Conservation (phyloP, 2,797 vertebrate species). For the Decapterus maruadsi region DNA sequence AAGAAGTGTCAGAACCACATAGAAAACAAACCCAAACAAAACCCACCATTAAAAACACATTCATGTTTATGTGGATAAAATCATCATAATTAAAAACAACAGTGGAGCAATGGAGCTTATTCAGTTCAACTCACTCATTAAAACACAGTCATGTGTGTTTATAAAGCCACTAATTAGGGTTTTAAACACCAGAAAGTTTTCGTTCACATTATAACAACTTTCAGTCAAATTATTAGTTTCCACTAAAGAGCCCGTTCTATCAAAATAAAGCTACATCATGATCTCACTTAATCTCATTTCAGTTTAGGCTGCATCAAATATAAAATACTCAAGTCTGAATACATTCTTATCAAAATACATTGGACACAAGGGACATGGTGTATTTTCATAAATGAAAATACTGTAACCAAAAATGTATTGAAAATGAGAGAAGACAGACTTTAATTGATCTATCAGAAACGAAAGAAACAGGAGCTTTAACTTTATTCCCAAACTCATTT, state of each 20-base stretch:
- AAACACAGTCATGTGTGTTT: slow-evolving; percentile 59
- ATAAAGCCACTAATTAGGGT: slow-evolving; percentile 56
- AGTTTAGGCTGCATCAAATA: not conserved
- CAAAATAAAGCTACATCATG: not conserved
- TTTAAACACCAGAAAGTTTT: slow-evolving; percentile 24
- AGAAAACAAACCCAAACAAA: slow-evolving; percentile 64
- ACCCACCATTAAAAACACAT: slow-evolving; percentile 52
- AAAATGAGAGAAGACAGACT: not conserved
- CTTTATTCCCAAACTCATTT: not conserved
- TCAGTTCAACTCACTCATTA: slow-evolving; percentile 47
- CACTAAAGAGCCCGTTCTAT: not conserved
- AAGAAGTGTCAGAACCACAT: slow-evolving; percentile 56
- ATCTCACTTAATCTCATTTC: not conserved
- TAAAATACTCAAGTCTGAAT: not conserved
- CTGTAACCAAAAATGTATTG: not conserved
- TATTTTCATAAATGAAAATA: too few species aligned
- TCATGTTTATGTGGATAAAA: slow-evolving; percentile 58
- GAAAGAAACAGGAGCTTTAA: not conserved
- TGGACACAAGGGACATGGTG: not conserved
- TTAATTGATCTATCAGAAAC: too few species aligned
- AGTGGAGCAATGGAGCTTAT: slow-evolving; percentile 22
- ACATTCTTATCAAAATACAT: not conserved
- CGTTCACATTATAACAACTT: slow-evolving; percentile 15
- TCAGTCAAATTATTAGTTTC: not conserved
- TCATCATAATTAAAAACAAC: slow-evolving; percentile 50